A percentile compares a stretch with the other conserved stretches of the same genome.
Evolutionary conservation across 2,797 vertebrate species (phyloP).

Genomic region (Poecilia gillii): DNA sequence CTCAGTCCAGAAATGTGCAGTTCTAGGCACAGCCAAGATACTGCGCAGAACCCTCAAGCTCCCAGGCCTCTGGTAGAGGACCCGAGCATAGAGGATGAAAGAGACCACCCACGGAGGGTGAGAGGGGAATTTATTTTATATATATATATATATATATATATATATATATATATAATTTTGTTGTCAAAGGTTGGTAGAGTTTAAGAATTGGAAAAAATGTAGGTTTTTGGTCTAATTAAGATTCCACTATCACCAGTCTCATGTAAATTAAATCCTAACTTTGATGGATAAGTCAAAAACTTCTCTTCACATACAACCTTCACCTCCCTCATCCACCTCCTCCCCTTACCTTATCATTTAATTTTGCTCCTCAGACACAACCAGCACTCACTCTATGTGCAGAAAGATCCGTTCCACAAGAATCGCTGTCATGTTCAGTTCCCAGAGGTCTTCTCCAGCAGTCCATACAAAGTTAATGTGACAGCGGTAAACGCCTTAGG

Average conservation of each 20-base stretch:
- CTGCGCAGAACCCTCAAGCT: no score
- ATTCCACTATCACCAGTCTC: not conserved
- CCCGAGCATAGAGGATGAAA: no score
- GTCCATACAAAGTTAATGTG: conserved; percentile 93
- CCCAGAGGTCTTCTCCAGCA: conserved; percentile 92
- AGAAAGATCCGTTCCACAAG: conserved; percentile 89
- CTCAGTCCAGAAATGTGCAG: no score
- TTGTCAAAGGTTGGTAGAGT: not conserved
- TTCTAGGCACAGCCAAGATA: no score
- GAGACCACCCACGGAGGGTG: no score
- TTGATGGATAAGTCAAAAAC: not conserved
- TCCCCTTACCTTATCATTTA: not conserved
- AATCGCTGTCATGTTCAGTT: conserved; percentile 95
- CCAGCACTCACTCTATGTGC: conserved; percentile 88
- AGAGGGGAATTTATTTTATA: no score
- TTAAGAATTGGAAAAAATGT: not conserved
- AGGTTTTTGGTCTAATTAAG: not conserved
- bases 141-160: no score
- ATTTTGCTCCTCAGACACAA: conserved; percentile 83
- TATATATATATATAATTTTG: not conserved
- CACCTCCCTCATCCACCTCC: not conserved
- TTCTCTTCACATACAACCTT: not conserved
- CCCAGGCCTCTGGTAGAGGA: no score
- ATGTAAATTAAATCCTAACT: not conserved
- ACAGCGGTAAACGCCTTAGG: conserved; percentile 92